Evolutionary conservation across 2,113 vertebrate species (phyloP).

Genomic region (Daphoenositta chrysoptera): DNA sequence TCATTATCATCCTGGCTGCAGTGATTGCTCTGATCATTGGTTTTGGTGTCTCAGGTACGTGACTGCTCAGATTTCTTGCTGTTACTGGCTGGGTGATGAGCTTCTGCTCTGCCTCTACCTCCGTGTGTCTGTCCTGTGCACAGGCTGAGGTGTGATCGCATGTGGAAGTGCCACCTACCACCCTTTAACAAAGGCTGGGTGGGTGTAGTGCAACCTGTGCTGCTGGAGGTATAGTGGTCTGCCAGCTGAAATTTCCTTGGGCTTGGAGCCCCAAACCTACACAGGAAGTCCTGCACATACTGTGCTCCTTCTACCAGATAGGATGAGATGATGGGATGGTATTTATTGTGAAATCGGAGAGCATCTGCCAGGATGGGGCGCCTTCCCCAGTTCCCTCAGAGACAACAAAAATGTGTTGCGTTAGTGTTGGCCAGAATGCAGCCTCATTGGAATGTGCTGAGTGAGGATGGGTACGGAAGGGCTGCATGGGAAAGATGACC

Average conservation of each 20-base stretch:
- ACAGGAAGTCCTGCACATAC: not conserved
- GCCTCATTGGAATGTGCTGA: not conserved
- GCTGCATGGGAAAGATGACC: not conserved
- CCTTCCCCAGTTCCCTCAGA: not conserved
- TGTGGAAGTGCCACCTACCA: not conserved
- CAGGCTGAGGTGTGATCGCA: not conserved
- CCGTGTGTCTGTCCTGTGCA: fast-evolving
- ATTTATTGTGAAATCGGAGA: not conserved
- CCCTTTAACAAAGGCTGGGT: not conserved
- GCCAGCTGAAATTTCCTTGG: not conserved
- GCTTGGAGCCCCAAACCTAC: not conserved
- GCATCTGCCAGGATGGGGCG: not conserved
- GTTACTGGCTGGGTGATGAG: not conserved
- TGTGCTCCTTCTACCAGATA: not conserved
- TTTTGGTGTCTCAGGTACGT: constrained; percentile 51
- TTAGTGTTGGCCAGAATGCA: not conserved
- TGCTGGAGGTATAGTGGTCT: not conserved
- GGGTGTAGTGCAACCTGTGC: not conserved
- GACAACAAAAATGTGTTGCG: not conserved
- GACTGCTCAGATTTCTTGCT: not conserved
- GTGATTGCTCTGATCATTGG: constrained; percentile 24
- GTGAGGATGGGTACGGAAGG: not conserved
- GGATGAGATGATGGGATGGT: not conserved
- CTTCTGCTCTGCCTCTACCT: not conserved
- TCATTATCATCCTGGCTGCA: not conserved